Conservation (phyloP, 1,140 invertebrate species). For the Eumeta japonica region DNA sequence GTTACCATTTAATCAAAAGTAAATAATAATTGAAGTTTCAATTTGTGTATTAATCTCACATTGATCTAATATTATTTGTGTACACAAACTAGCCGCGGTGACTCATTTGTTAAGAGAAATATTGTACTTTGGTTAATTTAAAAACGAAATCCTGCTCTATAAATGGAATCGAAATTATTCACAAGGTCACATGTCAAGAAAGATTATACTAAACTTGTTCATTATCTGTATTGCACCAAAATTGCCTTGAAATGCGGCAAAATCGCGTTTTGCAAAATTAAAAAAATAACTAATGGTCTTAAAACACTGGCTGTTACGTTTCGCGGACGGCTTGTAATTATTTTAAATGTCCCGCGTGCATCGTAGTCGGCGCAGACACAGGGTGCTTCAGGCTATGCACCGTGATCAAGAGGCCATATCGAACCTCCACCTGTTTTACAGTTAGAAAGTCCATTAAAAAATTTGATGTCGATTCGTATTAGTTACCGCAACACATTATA, state of each 20-base stretch:
- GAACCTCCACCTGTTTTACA: conserved; percentile 33
- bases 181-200: conserved; percentile 17
- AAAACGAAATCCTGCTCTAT: too few species aligned
- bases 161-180: too few species aligned
- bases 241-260: neutral
- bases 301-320: conserved; percentile 55
- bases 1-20: too few species aligned
- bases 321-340: conserved; percentile 55
- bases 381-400: conserved; percentile 31
- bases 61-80: too few species aligned
- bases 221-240: conserved; percentile 28
- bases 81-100: too few species aligned
- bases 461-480: conserved; percentile 11
- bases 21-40: too few species aligned
- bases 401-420: conserved; percentile 44
- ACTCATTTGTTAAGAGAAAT: too few species aligned
- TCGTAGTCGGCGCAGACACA: conserved; percentile 13
- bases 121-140: too few species aligned
- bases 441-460: too few species aligned
- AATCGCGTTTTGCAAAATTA: conserved; percentile 39
- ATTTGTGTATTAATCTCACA: too few species aligned
- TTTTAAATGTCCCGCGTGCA: conserved; percentile 55
- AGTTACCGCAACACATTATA: too few species aligned
- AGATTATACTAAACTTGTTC: conserved; percentile 30
- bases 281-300: conserved; percentile 56